Evolutionary conservation across 2,888 invertebrate species (phyloP), one percentile per base, ranked within the genome.

Genomic region (Eupithecia exiguata): DNA sequence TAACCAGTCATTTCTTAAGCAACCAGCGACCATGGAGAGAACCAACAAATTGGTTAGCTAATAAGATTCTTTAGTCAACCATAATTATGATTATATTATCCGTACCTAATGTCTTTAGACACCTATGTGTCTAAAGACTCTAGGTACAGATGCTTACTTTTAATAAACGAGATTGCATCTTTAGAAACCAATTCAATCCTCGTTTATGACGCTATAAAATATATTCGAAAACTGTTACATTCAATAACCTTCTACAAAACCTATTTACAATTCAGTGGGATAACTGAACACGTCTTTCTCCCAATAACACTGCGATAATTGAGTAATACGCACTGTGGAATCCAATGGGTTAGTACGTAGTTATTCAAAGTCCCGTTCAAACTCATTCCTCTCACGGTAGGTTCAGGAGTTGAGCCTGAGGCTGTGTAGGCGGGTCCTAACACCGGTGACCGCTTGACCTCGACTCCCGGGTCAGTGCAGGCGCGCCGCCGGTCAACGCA

Each of bases 401-500:
- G 58, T 69, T 67, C 77, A 79, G 63, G 76, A 79, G n/a, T 10
- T 4, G 49, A 70, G 82, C 85, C 84, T 83, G 75, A 77, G 86
- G 86, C 83, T 85, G 83, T 86, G 89, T 89, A 79, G 87, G 89
- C 87, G 86, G 83, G 84, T 83, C 87, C 83, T 85, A 84, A 86
- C 87, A 86, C 86, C 87, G 87, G 82, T 92, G 92, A 91, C 92
- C 93, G 92, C 89, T 84, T 93, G 93, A 91, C 92, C 92, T 89
- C 91, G 25, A 87, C 86, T 85, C 87, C 49, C 84, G 87, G 85
- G 90, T 89, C 87, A 84, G 91, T 89, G 88, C 88, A 85, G 49
- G 75, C 82, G 78, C 53, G 21, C 53, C 71, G 80, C 85, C 86
- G 92, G 92, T 92, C 92, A 92, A 91, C 89, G 92, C 91, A 90